These are phyloP conservation scores for Myiozetetes cayanensis DNA, from an alignment of 2,113 vertebrate species.

Conservation along the genomic window DNA sequence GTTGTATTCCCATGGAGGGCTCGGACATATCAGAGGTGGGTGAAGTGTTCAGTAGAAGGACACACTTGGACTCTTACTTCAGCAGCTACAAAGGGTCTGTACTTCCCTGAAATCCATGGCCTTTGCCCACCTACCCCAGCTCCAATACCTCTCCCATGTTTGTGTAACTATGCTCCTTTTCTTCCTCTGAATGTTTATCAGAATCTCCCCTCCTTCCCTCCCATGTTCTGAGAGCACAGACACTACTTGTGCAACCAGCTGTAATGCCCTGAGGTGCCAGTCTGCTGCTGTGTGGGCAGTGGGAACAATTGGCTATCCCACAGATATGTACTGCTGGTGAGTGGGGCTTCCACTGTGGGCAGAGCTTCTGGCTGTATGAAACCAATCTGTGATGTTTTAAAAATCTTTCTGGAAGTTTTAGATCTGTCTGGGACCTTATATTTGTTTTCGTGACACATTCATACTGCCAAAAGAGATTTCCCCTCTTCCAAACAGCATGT, in stretches of 20 bases:
- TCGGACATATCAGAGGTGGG: no score
- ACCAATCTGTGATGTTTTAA: background rate
- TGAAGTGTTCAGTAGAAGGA: background rate
- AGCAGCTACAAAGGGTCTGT: background rate
- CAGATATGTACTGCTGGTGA: background rate
- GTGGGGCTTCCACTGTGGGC: background rate
- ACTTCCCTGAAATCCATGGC: background rate
- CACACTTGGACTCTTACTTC: background rate
- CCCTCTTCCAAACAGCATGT: background rate
- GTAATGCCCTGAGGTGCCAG: background rate
- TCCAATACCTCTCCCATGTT: no score
- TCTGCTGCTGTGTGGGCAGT: accelerated
- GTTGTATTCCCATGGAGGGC: background rate
- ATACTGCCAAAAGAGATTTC: background rate
- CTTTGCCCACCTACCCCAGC: background rate
- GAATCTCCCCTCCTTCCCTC: no score
- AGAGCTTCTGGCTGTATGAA: background rate
- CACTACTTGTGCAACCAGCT: no score
- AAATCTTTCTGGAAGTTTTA: background rate
- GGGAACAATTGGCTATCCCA: background rate
- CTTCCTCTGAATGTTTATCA: no score
- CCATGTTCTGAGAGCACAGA: no score
- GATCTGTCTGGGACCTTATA: background rate
- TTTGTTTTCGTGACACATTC: background rate
- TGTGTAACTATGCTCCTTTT: no score